These are phyloP conservation scores for Ia io DNA, from an alignment of 2,113 vertebrate genomes.

Conservation along the genomic window DNA sequence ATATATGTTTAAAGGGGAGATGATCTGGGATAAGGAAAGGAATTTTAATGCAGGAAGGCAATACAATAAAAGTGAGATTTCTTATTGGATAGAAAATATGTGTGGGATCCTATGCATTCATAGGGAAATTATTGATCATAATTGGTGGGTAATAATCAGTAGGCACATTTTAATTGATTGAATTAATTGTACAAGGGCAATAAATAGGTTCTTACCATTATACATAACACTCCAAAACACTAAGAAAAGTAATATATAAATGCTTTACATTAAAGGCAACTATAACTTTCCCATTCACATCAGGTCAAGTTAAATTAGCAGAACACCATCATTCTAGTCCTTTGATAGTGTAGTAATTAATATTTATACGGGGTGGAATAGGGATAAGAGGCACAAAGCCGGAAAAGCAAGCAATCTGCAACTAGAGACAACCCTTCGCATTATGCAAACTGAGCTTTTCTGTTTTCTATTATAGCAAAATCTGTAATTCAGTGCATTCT, in stretches of 20 bases:
- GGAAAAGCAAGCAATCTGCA: not conserved
- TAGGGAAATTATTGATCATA: not conserved
- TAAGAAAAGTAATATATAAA: not conserved
- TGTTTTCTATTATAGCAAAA: slow-evolving; percentile 8
- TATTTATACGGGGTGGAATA: not conserved
- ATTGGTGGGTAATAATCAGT: not conserved
- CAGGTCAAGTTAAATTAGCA: not conserved
- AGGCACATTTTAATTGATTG: not conserved
- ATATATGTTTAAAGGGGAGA: not conserved
- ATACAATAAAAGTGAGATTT: not conserved
- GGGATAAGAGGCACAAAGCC: not conserved
- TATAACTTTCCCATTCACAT: not conserved
- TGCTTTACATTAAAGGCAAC: not conserved
- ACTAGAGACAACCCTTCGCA: not conserved
- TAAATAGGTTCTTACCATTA: not conserved
- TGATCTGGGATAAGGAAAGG: not conserved
- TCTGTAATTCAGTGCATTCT: not conserved
- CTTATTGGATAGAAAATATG: not conserved
- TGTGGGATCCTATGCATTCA: not conserved
- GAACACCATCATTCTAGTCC: not conserved
- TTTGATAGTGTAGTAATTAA: not conserved
- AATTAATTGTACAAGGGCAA: not conserved
- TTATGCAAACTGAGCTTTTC: not conserved
- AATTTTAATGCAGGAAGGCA: not conserved
- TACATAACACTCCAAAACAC: not conserved